These are phyloP conservation scores for Amazona guildingii DNA, from an alignment of 2,113 vertebrate species.

Conservation along the genomic window DNA sequence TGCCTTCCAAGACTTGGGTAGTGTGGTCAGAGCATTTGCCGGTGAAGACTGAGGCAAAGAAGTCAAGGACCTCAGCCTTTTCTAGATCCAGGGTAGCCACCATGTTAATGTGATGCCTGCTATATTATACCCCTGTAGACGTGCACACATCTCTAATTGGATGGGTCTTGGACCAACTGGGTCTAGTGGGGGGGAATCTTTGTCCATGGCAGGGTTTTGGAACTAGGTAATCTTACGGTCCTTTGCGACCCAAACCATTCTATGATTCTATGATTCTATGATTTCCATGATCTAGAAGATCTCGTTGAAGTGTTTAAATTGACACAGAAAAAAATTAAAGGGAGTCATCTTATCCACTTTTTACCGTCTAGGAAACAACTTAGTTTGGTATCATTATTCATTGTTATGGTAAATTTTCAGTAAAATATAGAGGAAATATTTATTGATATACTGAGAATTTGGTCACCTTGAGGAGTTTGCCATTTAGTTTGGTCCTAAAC, in stretches of 20 bases:
- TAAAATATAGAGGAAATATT: slow-evolving; percentile 19
- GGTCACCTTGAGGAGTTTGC: neutral
- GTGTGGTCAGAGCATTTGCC: too few species aligned
- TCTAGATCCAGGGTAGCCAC: too few species aligned
- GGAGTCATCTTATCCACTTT: neutral
- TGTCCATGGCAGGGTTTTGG: neutral
- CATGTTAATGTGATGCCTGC: too few species aligned
- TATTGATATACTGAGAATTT: neutral
- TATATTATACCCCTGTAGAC: too few species aligned
- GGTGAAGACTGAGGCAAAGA: too few species aligned
- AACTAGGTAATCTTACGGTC: neutral
- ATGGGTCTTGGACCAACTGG: neutral
- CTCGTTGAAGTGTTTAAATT: neutral
- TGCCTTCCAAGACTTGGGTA: too few species aligned
- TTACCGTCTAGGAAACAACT: neutral
- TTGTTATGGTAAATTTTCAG: neutral
- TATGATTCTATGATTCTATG: neutral
- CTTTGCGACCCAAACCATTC: neutral
- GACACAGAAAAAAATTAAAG: neutral
- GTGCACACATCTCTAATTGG: neutral
- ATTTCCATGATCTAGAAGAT: neutral
- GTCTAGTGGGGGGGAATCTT: neutral
- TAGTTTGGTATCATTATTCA: neutral
- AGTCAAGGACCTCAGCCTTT: too few species aligned
- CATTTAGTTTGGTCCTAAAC: neutral